Evolutionary conservation across 2,888 invertebrate genomes (phyloP), one percentile per base, ranked within the genome.

Genomic region (Eristalis arbustorum): DNA sequence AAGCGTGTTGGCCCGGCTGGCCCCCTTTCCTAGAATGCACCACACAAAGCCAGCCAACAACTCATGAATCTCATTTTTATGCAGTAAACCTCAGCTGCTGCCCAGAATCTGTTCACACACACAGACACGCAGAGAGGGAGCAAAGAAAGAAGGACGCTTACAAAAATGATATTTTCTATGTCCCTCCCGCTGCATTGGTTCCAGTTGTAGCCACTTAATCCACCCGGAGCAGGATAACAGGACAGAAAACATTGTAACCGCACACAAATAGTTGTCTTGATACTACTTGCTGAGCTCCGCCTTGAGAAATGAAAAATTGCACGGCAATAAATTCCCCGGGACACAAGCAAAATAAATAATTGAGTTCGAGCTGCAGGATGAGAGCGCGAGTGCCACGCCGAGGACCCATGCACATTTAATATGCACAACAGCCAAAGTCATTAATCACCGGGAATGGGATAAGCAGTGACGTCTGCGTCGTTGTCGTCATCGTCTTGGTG

Each of bases 311-410:
- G 90, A 91, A 89, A 90, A 90, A 91, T 90, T 89, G 89, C 79
- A 88, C 49, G 49, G 89, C 90, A 89, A 91, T 91, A 91, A 91
- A 91, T 91, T 91, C 88, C n/a, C 88, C 90, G 90, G 90, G 91
- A 90, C 90, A 90, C 90, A 90, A 90, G 91, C 83, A 90, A 91
- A 90, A 91, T 91, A 91, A 91, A 91, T 91, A 91, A 91, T 91
- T 91, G 91, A 91, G 90, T 89, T 85, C 82, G 73, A 69, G 37
- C 81, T 72, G 23, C 10, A 57, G 64, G 69, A n/a, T 18, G 49
- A 8, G 28, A 40, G 59, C 14, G 34, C 25, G 25, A 25, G 25
- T 1, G 3, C 25, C 25, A 25, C 3, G 25, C 25, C 13, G 25
- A 59, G 59, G 71, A 78, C 74, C 77, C 74, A 85, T 85, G 85